Percentiles rank a stretch among this genome's conserved stretches.
Evolutionary conservation across 2,888 invertebrate species (phyloP).

Genomic region (Aelia acuminata): DNA sequence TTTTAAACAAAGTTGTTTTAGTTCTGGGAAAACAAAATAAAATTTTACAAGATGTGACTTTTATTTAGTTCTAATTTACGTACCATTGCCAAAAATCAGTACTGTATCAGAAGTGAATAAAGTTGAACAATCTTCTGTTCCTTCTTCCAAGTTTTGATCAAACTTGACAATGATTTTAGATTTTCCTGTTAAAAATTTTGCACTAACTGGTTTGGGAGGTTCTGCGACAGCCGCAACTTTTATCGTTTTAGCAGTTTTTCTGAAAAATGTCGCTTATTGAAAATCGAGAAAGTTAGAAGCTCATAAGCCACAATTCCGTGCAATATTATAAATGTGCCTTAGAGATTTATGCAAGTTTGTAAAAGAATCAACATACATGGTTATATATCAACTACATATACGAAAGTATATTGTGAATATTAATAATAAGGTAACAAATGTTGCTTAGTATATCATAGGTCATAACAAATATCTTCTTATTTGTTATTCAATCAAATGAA

Average conservation of each 20-base stretch:
- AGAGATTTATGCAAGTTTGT: too few relatives aligned
- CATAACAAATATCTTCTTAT: too few relatives aligned
- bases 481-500: too few relatives aligned
- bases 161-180: neutral
- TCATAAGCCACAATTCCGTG: too few relatives aligned
- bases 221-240: neutral
- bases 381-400: too few relatives aligned
- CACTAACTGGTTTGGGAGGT: conserved; percentile 15
- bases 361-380: too few relatives aligned
- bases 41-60: neutral
- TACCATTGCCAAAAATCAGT: neutral
- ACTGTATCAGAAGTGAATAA: conserved; percentile 11
- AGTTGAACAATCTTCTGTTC: neutral
- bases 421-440: too few relatives aligned
- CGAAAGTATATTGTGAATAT: too few relatives aligned
- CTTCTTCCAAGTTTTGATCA: conserved; percentile 53
- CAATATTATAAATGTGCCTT: too few relatives aligned
- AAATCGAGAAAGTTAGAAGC: neutral
- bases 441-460: too few relatives aligned
- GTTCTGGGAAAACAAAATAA: too few relatives aligned
- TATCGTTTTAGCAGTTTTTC: conserved; percentile 45
- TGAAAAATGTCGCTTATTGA: neutral
- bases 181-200: neutral
- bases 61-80: neutral
- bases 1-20: too few relatives aligned